A percentile compares a stretch with the other conserved stretches of the same genome.
Conservation (phyloP, 2,888 invertebrate genomes). For the Pseudanteris insignis region DNA sequence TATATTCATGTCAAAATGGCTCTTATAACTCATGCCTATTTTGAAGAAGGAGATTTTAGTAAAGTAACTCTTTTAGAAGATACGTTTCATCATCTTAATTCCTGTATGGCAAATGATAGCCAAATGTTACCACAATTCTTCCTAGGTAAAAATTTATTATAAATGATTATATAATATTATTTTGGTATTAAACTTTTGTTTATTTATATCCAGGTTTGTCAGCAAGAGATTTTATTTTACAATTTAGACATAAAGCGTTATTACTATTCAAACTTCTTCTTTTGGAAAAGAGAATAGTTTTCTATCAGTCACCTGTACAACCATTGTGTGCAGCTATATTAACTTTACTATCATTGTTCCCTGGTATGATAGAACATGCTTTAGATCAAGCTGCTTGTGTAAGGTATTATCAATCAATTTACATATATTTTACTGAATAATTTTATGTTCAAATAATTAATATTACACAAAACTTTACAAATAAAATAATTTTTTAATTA, state of each 20-base stretch:
- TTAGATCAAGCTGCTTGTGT: constrained; percentile 84
- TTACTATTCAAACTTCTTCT: constrained; percentile 91
- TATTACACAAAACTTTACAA: no score
- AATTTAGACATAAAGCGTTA: constrained; percentile 91
- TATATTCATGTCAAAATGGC: constrained; percentile 95
- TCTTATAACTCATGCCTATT: constrained; percentile 96
- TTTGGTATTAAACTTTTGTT: no score
- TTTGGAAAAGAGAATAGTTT: constrained; percentile 87
- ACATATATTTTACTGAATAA: no score
- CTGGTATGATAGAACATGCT: constrained; percentile 87
- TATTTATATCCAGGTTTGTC: constrained; percentile 78
- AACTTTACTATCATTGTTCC: constrained; percentile 88
- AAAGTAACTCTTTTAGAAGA: constrained; percentile 88
- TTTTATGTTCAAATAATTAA: not conserved
- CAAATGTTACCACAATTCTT: constrained; percentile 74
- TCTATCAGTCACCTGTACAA: constrained; percentile 93
- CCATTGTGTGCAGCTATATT: constrained; percentile 87
- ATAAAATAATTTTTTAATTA: constrained; percentile 1
- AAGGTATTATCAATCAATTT: no score
- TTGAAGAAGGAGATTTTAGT: constrained; percentile 93
- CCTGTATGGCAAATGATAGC: constrained; percentile 75
- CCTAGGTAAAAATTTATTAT: constrained; percentile 77
- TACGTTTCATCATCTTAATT: constrained; percentile 90
- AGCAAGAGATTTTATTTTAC: constrained; percentile 80
- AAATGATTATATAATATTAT: no score